Base-by-base conservation (phyloP, 2,113 vertebrate genomes). In the Lophochroa leadbeateri region DNA sequence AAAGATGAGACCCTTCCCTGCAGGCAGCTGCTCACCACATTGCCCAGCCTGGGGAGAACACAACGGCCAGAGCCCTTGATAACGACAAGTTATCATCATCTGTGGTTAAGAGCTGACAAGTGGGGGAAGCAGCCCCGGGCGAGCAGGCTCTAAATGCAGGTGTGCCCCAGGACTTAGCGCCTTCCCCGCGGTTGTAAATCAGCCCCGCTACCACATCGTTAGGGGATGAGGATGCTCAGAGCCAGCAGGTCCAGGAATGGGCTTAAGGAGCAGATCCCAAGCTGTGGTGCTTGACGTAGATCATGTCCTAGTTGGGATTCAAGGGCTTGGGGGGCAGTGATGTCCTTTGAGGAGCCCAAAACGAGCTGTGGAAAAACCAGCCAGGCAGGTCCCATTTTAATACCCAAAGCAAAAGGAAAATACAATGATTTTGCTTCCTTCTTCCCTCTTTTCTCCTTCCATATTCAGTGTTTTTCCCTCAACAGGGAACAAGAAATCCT, bases 1-100 rank as follows among this genome's bases (percentile, higher is more conserved):
- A 97, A 97, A 97, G 83, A 96, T 64, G 96, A 97, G 96, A 76
- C 80, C 91, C 57, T 90, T 88, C 92, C 95, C 96, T 55, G 28
- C 3, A 5, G 24, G 96, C 98, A 98, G 98, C 98, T 98, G 98
- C 97, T 98, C 35, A 10, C 47, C 65, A 33, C 69, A 61, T 60
- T 71, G 96, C 96, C 96, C 88, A 13, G 27, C 49, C 6, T 10
- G 0, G 29, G 86, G 58, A 10, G 35, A 16, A 61, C 67, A 11
- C n/a, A 27, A 47, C 3, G 9, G 53, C 86, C 16, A 29, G 74
- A 85, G 69, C 60, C 80, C 31, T 89, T 25, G 92, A 41, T 41
- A 41, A 41, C 41, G 5, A 52, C 69, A 71, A 87, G 87, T 93
- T 92, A 92, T 88, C 82, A 92, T 88, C 82, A n/a, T 70, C 78